Conservation (phyloP, 2,797 vertebrate genomes). For the Etheostoma perlongum region DNA sequence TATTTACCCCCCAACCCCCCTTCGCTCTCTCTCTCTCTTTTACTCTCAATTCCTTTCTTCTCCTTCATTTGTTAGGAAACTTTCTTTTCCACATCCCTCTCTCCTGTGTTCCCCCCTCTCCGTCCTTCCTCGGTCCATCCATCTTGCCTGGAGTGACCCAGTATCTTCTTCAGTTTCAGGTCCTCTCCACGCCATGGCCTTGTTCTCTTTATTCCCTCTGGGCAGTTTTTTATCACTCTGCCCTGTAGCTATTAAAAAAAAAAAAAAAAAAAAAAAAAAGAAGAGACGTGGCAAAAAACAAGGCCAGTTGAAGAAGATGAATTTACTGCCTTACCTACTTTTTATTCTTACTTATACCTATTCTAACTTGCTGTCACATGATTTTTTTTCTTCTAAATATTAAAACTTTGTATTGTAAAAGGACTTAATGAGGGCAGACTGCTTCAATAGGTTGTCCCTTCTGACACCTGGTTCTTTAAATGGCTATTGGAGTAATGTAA, state of each 20-base stretch:
- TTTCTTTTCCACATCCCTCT: constrained; percentile 11
- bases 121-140: constrained; percentile 36
- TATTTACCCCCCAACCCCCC: background rate
- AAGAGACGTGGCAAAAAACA: constrained; percentile 37
- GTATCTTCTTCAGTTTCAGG: constrained; percentile 43
- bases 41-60: constrained; percentile 17
- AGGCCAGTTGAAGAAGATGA: constrained; percentile 27
- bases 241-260: constrained; percentile 37
- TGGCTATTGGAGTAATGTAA: no score
- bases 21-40: background rate
- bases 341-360: no score
- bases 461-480: background rate
- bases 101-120: constrained; percentile 46
- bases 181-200: constrained; percentile 26
- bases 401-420: background rate
- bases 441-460: background rate
- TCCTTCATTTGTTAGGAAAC: background rate
- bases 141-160: constrained; percentile 59
- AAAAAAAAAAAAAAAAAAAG: background rate
- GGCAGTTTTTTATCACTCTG: constrained; percentile 16
- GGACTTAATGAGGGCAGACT: background rate
- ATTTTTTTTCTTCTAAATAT: background rate
- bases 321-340: background rate
- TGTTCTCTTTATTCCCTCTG: constrained; percentile 50
- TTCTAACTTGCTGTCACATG: background rate